Conservation (phyloP, 2,797 vertebrate species). For the Mastacembelus armatus region DNA sequence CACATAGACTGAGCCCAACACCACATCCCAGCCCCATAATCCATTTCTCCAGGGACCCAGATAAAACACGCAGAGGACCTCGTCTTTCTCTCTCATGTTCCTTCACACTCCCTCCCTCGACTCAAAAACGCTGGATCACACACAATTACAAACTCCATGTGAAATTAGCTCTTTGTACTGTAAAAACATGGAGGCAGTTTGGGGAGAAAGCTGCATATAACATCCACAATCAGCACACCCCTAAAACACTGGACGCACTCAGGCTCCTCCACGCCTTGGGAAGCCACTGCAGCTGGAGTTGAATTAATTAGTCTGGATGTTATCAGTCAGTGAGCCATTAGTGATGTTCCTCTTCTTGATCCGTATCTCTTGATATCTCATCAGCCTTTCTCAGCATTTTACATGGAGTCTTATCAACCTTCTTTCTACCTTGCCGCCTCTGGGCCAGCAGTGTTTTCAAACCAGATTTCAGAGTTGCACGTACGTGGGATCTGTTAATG, state of each 20-base stretch:
- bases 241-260: constrained; percentile 77
- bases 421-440: constrained; percentile 56
- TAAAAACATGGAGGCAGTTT: constrained; percentile 66
- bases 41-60: constrained; percentile 71
- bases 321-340: constrained; percentile 81
- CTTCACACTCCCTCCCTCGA: constrained; percentile 39
- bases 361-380: constrained; percentile 75
- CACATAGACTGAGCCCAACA: constrained; percentile 69
- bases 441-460: constrained; percentile 35
- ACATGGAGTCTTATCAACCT: constrained; percentile 64
- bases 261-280: constrained; percentile 68
- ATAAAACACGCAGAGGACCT: constrained; percentile 77
- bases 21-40: constrained; percentile 72
- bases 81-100: constrained; percentile 67
- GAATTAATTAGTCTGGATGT: constrained; percentile 83
- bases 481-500: constrained; percentile 64
- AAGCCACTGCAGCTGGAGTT: constrained; percentile 74
- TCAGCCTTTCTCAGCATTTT: constrained; percentile 80
- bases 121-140: constrained; percentile 51
- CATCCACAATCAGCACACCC: constrained; percentile 63
- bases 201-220: constrained; percentile 49
- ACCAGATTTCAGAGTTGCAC: constrained; percentile 42
- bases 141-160: constrained; percentile 66
- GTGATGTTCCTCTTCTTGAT: constrained; percentile 78
- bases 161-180: constrained; percentile 65